These are phyloP conservation scores for Basileuterus tristriatus DNA, from an alignment of 2,797 vertebrate species.

Conservation along the genomic window DNA sequence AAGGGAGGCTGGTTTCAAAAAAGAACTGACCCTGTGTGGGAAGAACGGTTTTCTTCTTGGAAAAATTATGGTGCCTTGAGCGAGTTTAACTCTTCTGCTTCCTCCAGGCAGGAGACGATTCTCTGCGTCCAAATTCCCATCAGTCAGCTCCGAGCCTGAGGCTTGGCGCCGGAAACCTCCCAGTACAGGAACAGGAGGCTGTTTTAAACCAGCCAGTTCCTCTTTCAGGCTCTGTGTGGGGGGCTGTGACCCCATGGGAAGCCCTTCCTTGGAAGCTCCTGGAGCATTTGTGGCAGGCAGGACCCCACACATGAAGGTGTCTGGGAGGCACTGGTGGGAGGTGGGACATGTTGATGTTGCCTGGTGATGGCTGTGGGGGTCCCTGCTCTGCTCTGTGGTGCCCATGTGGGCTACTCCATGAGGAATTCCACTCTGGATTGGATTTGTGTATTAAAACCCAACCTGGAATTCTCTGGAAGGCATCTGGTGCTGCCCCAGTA, in stretches of 20 bases:
- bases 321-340: neutral
- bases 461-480: neutral
- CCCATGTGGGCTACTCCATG: rapidly evolving
- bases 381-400: neutral
- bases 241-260: neutral
- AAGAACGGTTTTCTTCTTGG: conserved; percentile 58
- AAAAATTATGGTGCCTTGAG: conserved; percentile 57
- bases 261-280: neutral
- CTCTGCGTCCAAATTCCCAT: neutral
- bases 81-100: conserved; percentile 54
- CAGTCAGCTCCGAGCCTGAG: neutral
- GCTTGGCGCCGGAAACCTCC: neutral
- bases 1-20: conserved; percentile 62
- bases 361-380: rapidly evolving
- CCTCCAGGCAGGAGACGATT: neutral
- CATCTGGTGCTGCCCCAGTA: neutral
- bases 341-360: rapidly evolving
- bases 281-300: neutral
- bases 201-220: neutral
- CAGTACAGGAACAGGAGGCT: neutral
- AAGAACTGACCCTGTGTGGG: conserved; percentile 67
- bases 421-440: neutral
- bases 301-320: rapidly evolving
- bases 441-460: neutral
- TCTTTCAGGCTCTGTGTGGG: neutral